Conservation (phyloP, 2,888 invertebrate species). For the Drosophila nr. medialis region DNA sequence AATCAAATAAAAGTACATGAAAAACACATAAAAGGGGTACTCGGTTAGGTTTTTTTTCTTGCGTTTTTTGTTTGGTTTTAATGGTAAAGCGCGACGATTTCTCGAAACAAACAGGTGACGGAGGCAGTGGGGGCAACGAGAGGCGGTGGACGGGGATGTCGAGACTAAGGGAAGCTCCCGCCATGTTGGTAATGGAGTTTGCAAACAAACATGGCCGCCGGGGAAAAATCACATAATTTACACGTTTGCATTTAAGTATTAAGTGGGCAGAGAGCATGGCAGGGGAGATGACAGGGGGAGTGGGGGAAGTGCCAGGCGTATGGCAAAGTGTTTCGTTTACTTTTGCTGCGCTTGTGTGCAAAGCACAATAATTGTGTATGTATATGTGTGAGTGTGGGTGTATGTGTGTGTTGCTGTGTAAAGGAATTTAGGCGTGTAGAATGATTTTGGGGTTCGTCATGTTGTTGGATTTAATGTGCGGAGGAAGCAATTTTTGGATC, state of each 20-base stretch:
- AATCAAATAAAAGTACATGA: slow-evolving; percentile 80
- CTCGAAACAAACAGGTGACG: slow-evolving; percentile 74
- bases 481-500: slow-evolving; percentile 77
- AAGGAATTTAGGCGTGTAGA: slow-evolving; percentile 62
- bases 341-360: slow-evolving; percentile 68
- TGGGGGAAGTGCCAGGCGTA: background rate
- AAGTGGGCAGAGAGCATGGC: slow-evolving; percentile 62
- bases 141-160: background rate
- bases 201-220: slow-evolving; percentile 80
- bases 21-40: slow-evolving; percentile 78
- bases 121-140: background rate
- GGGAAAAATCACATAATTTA: slow-evolving; percentile 80
- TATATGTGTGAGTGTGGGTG: slow-evolving; percentile 15
- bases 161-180: slow-evolving; percentile 62
- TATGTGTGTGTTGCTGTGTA: slow-evolving; percentile 30
- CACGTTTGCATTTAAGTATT: slow-evolving; percentile 79
- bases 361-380: slow-evolving; percentile 63
- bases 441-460: slow-evolving; percentile 56
- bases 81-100: slow-evolving; percentile 75
- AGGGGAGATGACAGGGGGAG: background rate
- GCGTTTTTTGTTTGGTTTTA: slow-evolving; percentile 52
- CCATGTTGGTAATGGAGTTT: slow-evolving; percentile 79
- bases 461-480: slow-evolving; percentile 69
- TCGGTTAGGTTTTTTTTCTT: slow-evolving; percentile 33
- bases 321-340: slow-evolving; percentile 74